Evolutionary conservation across 2,113 vertebrate genomes (phyloP), one percentile per base, ranked within the genome.

Genomic region (Xiphorhynchus elegans): DNA sequence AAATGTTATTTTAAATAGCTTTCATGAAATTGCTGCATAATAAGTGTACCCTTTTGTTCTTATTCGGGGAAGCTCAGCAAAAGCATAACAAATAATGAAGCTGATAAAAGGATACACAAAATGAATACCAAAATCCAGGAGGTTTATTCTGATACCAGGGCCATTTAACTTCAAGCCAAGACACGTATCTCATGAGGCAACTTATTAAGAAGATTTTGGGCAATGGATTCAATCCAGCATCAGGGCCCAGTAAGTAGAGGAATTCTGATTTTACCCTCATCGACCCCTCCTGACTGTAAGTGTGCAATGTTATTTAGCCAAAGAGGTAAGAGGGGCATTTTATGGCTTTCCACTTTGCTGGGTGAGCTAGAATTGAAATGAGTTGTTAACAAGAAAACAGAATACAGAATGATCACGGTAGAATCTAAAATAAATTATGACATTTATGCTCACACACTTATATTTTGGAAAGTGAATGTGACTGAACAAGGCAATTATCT

Each of bases 1-100:
- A 94, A 95, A 93, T 87, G 92, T 89, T 96, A 89, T 96, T 97
- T 96, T 89, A 96, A 96, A 87, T 90, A 53, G 42, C 50, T 91
- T 91, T 93, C 90, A 86, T 31, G 84, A 93, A 90, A 96, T 73
- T 84, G 62, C 68, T 94, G 49, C 81, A 96, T 91, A 92, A 67
- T 93, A 59, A 83, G 66, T 66, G 59, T 95, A 52, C 68, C 64
- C 67, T 90, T 91, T 94, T 70, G 67, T 90, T 95, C 73, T 93
- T 94, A 82, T 84, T 75, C 69, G 89, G 44, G 89, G 77, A 62
- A 95, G 67, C 68, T 95, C 72, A 85, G 52, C 67, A 85, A 81
- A 93, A 95, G 80, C 81, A 75, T 77, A 92, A 84, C 73, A 96
- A 94, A 97, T 78, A 76, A 67, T 63, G 92, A 90, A 76, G 58